Evolutionary conservation across 2,888 invertebrate species (phyloP), one percentile per base, ranked within the genome.

Genomic region (Mythimna albipuncta): DNA sequence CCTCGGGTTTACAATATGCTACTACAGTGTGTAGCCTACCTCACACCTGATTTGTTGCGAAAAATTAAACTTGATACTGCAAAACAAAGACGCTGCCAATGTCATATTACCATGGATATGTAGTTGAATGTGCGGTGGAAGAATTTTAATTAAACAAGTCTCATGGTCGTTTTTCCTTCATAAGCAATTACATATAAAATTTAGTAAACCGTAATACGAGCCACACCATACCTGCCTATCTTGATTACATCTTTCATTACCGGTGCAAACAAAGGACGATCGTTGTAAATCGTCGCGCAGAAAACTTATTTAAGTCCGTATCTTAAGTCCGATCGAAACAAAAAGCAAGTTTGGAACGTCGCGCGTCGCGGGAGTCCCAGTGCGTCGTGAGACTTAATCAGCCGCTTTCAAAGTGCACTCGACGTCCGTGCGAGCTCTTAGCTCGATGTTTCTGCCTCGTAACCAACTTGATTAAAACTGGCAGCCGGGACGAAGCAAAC

Each of bases 401-500:
- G 88, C 84, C 89, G 84, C 85, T 89, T 87, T 91, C 86, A 88
- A 89, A 93, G 92, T 90, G 91, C 90, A 88, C 91, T 92, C 85
- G 88, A 86, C 87, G 89, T 90, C 85, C 89, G 87, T 87, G 88
- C 89, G 87, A 89, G 88, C 91, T 88, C 88, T 83, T 87, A 84
- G 84, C 86, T 87, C 83, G 86, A 83, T 84, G 89, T 81, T 87
- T 83, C 85, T 86, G 86, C 86, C 88, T 87, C 87, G 86, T 87
- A 89, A 90, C 87, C 86, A 88, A 91, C 89, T 93, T 93, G 93
- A 94, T 94, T 93, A 94, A 93, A 93, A 92, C 92, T 86, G 88
- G 90, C 89, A 89, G 88, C 87, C 82, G 83, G 85, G 88, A 87
- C 84, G 85, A 75, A 82, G 87, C 82, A 86, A 90, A 91, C 90